Percentiles rank a stretch among this genome's conserved stretches.
Evolutionary conservation across 2,888 invertebrate genomes (phyloP).

Genomic region (Ophion slaviceki): DNA sequence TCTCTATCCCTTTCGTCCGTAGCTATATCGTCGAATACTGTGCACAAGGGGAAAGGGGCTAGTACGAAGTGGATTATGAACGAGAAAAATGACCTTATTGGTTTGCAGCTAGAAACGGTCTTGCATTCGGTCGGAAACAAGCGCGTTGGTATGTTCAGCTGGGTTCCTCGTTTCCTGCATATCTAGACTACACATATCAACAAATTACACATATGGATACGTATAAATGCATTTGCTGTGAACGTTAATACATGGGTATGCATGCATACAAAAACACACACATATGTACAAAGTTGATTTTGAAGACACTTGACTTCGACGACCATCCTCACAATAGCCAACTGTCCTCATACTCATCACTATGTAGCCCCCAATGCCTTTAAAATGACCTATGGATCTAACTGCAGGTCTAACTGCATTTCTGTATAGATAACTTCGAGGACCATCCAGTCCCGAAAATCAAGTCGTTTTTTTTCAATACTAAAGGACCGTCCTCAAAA

Average conservation of each 20-base stretch:
- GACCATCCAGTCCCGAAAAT: neutral
- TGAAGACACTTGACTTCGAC: neutral
- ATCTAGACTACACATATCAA: conserved; percentile 30
- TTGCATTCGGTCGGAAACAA: conserved; percentile 72
- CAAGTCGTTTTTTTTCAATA: neutral
- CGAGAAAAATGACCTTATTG: conserved; percentile 79
- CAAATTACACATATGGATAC: conserved; percentile 4
- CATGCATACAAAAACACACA: neutral
- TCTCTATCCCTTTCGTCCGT: conserved; percentile 4
- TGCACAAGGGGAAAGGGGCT: conserved; percentile 47
- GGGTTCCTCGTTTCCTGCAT: conserved; percentile 50
- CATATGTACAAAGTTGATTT: neutral
- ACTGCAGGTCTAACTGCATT: neutral
- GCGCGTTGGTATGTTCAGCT: conserved; percentile 66
- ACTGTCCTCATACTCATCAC: neutral
- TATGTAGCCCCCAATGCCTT: neutral
- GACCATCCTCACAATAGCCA: neutral
- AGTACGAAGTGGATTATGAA: conserved; percentile 76
- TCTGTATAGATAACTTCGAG: neutral
- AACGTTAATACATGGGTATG: neutral
- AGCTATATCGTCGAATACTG: conserved; percentile 5
- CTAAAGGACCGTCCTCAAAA: neutral
- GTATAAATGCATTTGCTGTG: neutral
- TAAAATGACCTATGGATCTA: neutral
- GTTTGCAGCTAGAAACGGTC: conserved; percentile 74